phyloP scores from a whole-genome alignment of 2,888 invertebrate species.

The Mactromeris polynyma region DNA sequence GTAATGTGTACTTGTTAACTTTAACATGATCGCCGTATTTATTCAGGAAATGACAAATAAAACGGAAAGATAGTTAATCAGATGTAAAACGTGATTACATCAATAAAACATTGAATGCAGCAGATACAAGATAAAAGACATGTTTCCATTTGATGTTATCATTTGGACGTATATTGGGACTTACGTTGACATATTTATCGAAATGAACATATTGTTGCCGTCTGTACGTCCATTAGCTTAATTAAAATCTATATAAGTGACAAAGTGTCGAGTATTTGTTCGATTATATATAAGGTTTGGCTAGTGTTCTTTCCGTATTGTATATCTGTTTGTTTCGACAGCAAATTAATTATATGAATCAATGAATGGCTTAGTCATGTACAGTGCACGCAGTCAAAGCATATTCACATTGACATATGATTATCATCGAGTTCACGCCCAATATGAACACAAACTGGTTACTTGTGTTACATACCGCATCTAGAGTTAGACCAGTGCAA shows the following conservation, averaged over 20 bases:
- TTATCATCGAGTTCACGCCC: no score
- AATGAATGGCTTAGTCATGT: no score
- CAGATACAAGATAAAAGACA: neutral
- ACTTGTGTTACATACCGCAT: no score
- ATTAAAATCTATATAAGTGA: neutral
- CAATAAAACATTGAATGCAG: neutral
- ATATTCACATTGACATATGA: no score
- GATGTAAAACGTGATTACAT: neutral
- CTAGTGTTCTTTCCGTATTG: no score
- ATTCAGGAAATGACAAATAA: neutral
- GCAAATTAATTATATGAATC: no score
- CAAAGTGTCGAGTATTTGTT: neutral
- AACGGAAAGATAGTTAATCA: neutral
- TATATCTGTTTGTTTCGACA: no score
- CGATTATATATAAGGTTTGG: no score
- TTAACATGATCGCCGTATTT: neutral
- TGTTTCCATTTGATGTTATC: neutral
- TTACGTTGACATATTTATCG: neutral
- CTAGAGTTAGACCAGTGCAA: no score
- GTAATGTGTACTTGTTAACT: neutral
- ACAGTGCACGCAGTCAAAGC: no score
- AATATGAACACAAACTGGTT: no score
- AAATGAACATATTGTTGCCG: neutral
- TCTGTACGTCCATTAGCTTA: neutral
- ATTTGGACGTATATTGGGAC: neutral